Evolutionary conservation across 2,113 vertebrate species (phyloP).

Genomic region (Nothoprocta pentlandii): DNA sequence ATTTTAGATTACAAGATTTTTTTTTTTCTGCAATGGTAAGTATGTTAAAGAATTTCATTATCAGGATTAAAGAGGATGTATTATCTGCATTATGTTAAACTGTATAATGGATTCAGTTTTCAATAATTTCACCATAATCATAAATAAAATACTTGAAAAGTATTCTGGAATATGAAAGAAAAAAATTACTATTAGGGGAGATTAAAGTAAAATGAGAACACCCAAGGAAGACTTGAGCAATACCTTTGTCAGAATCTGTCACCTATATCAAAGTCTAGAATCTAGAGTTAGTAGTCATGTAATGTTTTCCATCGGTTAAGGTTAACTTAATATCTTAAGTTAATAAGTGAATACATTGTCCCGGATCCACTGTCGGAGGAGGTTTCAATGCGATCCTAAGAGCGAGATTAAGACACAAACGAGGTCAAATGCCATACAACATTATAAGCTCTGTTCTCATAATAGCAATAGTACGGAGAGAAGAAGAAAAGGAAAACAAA

Average conservation of each 20-base stretch:
- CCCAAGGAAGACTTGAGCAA: neutral
- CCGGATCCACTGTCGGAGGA: no score
- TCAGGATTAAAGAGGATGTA: neutral
- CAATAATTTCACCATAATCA: neutral
- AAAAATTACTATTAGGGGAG: no score
- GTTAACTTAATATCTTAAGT: no score
- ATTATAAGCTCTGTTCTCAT: no score
- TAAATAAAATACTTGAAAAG: neutral
- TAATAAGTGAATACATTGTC: no score
- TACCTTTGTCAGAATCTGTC: neutral
- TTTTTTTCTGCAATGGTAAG: neutral
- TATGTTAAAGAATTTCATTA: neutral
- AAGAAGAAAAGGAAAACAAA: no score
- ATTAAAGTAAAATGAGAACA: neutral
- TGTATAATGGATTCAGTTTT: neutral
- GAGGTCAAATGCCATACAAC: no score
- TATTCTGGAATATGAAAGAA: neutral
- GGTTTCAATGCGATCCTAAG: no score
- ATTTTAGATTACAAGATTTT: neutral
- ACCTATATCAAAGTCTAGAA: neutral
- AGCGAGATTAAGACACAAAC: no score
- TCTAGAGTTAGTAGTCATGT: neutral
- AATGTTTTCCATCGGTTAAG: neutral
- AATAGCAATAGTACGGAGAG: no score
- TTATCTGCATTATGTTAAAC: neutral